Evolutionary conservation across 2,113 vertebrate genomes (phyloP).

Genomic region (Tetrax tetrax): DNA sequence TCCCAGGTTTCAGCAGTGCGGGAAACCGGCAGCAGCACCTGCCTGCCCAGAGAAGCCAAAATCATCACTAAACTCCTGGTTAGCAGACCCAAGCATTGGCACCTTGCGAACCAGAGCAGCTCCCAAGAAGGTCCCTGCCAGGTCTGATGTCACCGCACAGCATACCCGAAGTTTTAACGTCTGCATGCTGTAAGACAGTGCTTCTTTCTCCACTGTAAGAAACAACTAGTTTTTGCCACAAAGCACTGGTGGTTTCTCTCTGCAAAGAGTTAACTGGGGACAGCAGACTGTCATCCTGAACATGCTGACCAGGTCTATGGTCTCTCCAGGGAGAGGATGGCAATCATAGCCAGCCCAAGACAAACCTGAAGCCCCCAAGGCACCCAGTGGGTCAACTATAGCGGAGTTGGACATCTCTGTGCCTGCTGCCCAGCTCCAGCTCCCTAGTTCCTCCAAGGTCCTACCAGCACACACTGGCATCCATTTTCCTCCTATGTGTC

Average conservation of each 20-base stretch:
- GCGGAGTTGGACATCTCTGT: not conserved
- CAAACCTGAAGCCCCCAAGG: not conserved
- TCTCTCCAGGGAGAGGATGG: not conserved
- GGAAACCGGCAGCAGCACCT: not conserved
- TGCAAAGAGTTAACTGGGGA: not conserved
- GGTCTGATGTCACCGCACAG: not conserved
- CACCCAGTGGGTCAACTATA: not conserved
- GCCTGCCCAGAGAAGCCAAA: not conserved
- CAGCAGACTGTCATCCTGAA: not conserved
- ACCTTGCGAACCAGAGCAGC: not conserved
- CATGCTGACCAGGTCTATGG: fast-evolving
- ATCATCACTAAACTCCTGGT: fast-evolving
- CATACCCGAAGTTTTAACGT: not conserved
- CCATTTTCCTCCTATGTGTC: not conserved
- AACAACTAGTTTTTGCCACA: not conserved
- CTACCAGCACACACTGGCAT: not conserved
- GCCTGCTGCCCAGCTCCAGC: not conserved
- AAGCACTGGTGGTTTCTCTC: not conserved
- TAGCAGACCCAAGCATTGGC: not conserved
- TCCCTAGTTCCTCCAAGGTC: not conserved
- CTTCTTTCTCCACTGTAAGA: not conserved
- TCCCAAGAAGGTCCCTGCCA: not conserved
- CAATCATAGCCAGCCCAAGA: not conserved
- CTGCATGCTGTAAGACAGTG: not conserved
- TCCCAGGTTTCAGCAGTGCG: not conserved